A percentile compares a stretch with the other conserved stretches of the same genome.
Conservation (phyloP, 2,888 invertebrate genomes). For the Ophion ellenae region DNA sequence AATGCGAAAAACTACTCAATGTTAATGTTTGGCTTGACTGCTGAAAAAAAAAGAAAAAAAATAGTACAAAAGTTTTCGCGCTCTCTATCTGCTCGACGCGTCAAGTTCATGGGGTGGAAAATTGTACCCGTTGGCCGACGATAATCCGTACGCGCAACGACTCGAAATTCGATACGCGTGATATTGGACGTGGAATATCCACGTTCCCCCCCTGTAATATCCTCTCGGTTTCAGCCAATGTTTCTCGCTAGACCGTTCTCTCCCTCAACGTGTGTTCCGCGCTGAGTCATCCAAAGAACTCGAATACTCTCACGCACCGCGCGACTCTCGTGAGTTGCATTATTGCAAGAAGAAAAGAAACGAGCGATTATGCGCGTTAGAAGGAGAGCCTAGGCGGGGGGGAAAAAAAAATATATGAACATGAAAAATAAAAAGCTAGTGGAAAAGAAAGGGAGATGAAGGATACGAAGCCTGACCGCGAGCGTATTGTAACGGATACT, state of each 20-base stretch:
- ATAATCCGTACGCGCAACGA: conserved; percentile 25
- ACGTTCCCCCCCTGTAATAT: conserved; percentile 1
- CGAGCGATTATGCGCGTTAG: conserved; percentile 1
- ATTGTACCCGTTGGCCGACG: conserved; percentile 22
- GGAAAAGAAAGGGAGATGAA: conserved; percentile 33
- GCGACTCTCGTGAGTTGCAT: conserved; percentile 24
- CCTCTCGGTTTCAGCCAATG: conserved; percentile 13
- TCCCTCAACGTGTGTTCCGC: not conserved
- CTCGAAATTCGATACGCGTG: conserved; percentile 58
- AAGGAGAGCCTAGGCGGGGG: no score
- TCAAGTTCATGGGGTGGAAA: conserved; percentile 47
- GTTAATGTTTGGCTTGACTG: not conserved
- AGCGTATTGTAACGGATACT: conserved; percentile 50
- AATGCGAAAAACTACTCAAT: no score
- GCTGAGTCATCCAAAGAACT: conserved; percentile 43
- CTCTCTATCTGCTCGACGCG: not conserved
- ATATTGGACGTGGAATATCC: conserved; percentile 24
- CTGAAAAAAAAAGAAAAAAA: not conserved
- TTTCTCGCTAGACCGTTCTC: conserved; percentile 5
- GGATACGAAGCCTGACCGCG: conserved; percentile 57
- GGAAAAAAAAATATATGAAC: conserved; percentile 4
- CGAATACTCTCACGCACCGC: conserved; percentile 53
- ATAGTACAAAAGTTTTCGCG: not conserved
- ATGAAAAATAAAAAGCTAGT: conserved; percentile 1
- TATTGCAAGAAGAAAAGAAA: conserved; percentile 28